phyloP scores from a whole-genome alignment of 2,888 invertebrate genomes.

The Apomyelois bistriatella region DNA sequence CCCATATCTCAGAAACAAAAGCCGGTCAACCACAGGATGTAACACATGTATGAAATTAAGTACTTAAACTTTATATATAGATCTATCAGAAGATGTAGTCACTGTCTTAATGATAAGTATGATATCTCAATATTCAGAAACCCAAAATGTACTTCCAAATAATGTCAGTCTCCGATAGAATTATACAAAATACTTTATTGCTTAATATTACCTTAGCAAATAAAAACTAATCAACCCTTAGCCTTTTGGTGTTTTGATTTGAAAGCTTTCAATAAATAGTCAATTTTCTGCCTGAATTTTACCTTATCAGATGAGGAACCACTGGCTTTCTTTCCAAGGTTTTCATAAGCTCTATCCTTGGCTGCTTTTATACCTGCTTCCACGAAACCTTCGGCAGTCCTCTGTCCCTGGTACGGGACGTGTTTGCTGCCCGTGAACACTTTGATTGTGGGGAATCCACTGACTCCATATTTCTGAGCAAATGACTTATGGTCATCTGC shows the following conservation, averaged over 20 bases:
- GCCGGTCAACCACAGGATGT: no score
- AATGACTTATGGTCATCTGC: constrained; percentile 93
- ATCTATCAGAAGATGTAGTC: no score
- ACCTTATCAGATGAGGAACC: constrained; percentile 61
- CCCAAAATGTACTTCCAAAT: neutral
- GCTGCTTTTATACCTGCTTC: constrained; percentile 91
- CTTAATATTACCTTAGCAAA: neutral
- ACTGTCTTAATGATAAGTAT: no score
- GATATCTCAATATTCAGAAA: no score
- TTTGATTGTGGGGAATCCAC: constrained; percentile 98
- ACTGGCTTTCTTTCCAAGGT: constrained; percentile 82
- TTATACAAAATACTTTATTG: neutral
- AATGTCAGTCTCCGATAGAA: neutral
- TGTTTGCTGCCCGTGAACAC: constrained; percentile 95
- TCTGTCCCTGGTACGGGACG: constrained; percentile 89
- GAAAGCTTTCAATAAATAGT: constrained; percentile 24
- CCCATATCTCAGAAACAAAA: no score
- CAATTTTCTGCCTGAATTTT: constrained; percentile 33
- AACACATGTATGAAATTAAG: no score
- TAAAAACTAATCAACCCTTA: neutral
- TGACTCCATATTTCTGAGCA: constrained; percentile 88
- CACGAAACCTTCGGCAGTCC: constrained; percentile 92
- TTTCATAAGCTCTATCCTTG: constrained; percentile 85
- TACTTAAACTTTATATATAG: no score
- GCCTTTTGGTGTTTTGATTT: neutral